Conservation (phyloP, 2,888 invertebrate genomes). For the Incurvaria masculella region DNA sequence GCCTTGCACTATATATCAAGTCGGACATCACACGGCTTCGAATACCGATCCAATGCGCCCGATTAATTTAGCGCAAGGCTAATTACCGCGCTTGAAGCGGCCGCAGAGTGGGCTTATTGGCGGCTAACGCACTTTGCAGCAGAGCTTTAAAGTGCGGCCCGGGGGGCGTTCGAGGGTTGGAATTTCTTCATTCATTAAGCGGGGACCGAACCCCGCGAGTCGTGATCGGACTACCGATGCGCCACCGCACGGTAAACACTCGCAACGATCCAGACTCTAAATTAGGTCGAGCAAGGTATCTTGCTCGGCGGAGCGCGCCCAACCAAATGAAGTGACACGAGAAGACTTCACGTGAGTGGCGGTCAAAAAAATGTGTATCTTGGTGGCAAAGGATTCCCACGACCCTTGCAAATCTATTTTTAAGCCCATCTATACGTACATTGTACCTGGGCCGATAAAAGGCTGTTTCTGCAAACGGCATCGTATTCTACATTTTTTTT, state of each 20-base stretch:
- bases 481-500: too few relatives aligned
- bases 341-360: too few relatives aligned
- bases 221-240: constrained; percentile 45
- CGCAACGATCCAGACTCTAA: constrained; percentile 47
- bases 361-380: too few relatives aligned
- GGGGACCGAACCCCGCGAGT: constrained; percentile 21
- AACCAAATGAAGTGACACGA: too few relatives aligned
- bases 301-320: not conserved
- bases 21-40: not conserved
- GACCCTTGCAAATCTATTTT: too few relatives aligned
- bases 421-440: too few relatives aligned
- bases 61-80: too few relatives aligned
- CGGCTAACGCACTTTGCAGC: constrained; percentile 15
- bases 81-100: too few relatives aligned
- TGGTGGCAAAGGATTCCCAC: too few relatives aligned
- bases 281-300: constrained; percentile 28
- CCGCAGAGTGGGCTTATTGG: not conserved
- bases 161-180: constrained; percentile 19
- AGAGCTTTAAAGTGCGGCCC: constrained; percentile 23
- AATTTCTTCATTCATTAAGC: constrained; percentile 54
- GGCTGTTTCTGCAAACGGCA: too few relatives aligned
- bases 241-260: constrained; percentile 28
- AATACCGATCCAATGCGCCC: not conserved
- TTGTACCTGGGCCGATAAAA: too few relatives aligned
- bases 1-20: too few relatives aligned